phyloP scores from a whole-genome alignment of 2,797 vertebrate species.

The Gobio occitaniae region DNA sequence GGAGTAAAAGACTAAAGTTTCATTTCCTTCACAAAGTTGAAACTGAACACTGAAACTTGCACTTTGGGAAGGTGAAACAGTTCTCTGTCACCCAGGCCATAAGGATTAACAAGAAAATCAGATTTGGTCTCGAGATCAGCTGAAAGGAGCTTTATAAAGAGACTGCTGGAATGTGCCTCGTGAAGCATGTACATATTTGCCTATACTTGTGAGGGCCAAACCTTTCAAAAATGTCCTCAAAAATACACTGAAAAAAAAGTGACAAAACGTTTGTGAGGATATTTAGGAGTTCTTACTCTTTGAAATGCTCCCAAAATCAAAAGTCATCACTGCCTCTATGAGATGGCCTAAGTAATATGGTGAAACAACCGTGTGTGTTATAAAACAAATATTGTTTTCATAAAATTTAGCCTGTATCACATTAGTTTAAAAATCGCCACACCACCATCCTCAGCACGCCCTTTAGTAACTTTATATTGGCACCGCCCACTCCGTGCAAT shows the following conservation, averaged over 20 bases:
- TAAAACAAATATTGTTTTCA: neutral
- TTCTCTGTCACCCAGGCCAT: slow-evolving; percentile 44
- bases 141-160: slow-evolving; percentile 76
- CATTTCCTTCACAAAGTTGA: neutral
- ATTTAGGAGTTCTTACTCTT: neutral
- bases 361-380: neutral
- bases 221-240: neutral
- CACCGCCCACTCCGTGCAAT: slow-evolving; percentile 15
- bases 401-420: neutral
- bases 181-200: slow-evolving; percentile 4
- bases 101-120: slow-evolving; percentile 74
- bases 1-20: neutral
- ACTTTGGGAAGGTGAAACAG: slow-evolving; percentile 44
- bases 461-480: slow-evolving; percentile 16
- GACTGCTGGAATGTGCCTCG: slow-evolving; percentile 69
- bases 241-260: neutral
- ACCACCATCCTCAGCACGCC: slow-evolving; percentile 11
- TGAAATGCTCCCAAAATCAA: neutral
- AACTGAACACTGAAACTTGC: neutral
- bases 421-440: neutral
- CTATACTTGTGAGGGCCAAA: slow-evolving; percentile 6
- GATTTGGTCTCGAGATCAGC: slow-evolving; percentile 73
- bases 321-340: neutral
- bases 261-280: neutral
- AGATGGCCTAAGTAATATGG: neutral